Conservation (phyloP, 2,888 invertebrate species). For the Sisyra nigra region DNA sequence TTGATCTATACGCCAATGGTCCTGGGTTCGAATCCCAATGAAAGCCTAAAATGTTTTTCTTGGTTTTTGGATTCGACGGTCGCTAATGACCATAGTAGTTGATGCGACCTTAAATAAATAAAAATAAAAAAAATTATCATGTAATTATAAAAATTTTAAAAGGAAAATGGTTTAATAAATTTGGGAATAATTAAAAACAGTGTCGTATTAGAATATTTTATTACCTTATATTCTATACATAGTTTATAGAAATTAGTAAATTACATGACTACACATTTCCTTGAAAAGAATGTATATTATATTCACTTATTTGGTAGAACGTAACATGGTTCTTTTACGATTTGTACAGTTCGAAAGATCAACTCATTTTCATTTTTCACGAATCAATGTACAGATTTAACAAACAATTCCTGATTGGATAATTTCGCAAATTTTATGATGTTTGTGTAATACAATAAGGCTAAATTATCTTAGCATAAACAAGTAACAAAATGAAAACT, state of each 20-base stretch:
- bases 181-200: neutral
- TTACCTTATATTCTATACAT: conserved; percentile 26
- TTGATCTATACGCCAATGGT: no score
- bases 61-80: no score
- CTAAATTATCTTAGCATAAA: no score
- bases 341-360: neutral
- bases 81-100: no score
- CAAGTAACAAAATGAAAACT: no score
- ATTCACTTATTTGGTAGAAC: conserved; percentile 4
- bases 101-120: no score
- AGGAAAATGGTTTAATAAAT: neutral
- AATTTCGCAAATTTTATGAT: neutral
- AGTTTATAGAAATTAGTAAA: neutral
- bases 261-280: conserved; percentile 10
- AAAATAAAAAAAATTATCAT: no score
- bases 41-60: no score
- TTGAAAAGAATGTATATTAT: conserved; percentile 1
- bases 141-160: neutral
- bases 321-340: neutral
- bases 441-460: no score
- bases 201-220: conserved; percentile 20
- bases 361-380: neutral
- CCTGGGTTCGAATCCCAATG: no score
- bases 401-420: neutral
- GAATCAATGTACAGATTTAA: no score